A percentile compares a stretch with the other conserved stretches of the same genome.
Evolutionary conservation across 2,888 invertebrate species (phyloP).

Genomic region (Dicranocentrus wangi): DNA sequence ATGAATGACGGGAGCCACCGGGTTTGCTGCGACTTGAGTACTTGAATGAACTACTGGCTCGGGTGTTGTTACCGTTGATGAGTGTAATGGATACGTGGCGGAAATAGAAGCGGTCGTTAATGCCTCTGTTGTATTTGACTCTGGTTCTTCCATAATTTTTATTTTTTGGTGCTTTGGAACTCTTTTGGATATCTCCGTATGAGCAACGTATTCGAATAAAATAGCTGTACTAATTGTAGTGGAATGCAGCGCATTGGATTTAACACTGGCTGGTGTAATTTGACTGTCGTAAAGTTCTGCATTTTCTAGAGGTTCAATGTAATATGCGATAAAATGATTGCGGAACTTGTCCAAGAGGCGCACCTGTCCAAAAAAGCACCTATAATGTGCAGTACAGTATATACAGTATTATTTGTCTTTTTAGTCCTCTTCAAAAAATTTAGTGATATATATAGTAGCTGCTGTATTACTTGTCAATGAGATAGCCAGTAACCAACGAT

Average conservation of each 20-base stretch:
- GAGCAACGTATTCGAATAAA: slow-evolving; percentile 50
- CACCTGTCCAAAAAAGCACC: slow-evolving; percentile 64
- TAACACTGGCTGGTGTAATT: neutral
- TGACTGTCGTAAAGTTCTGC: slow-evolving; percentile 39
- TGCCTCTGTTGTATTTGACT: too few species aligned
- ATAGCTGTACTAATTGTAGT: slow-evolving; percentile 36
- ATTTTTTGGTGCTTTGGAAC: too few species aligned
- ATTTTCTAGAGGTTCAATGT: slow-evolving; percentile 61
- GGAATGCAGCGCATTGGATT: neutral
- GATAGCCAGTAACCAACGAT: slow-evolving; percentile 38
- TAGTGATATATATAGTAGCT: neutral
- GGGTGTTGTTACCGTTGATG: too few species aligned
- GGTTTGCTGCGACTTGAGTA: neutral
- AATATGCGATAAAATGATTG: slow-evolving; percentile 57
- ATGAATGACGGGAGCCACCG: neutral
- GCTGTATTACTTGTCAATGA: slow-evolving; percentile 39
- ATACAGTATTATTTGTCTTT: neutral
- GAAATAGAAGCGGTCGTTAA: too few species aligned
- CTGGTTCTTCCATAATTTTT: too few species aligned
- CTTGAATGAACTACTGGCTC: neutral
- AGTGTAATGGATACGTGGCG: too few species aligned
- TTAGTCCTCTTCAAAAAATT: neutral
- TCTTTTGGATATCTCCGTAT: neutral
- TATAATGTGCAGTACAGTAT: too few species aligned
- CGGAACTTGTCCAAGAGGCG: slow-evolving; percentile 58